Conservation (phyloP, 1,140 invertebrate genomes). For the Oedothorax gibbosus region DNA sequence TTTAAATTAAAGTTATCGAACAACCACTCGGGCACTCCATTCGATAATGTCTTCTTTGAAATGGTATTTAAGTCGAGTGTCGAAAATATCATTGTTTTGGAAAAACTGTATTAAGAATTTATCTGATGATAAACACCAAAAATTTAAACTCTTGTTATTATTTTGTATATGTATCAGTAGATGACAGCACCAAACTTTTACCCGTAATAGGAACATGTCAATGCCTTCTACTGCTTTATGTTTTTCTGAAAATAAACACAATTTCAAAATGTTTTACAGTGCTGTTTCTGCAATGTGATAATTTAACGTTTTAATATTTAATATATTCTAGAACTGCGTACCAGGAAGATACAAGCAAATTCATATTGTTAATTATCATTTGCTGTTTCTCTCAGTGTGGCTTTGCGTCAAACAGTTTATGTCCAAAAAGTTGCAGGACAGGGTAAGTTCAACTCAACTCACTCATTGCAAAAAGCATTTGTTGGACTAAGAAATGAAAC, state of each 20-base stretch:
- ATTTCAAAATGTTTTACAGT: not conserved
- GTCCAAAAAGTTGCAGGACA: constrained; percentile 72
- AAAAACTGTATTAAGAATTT: too few species aligned
- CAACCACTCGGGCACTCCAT: too few species aligned
- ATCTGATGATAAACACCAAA: not conserved
- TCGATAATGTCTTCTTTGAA: too few species aligned
- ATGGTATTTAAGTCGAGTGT: too few species aligned
- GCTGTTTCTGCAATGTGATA: not conserved
- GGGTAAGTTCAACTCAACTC: constrained; percentile 9
- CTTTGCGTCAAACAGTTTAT: constrained; percentile 85
- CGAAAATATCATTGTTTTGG: too few species aligned
- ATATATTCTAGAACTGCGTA: constrained; percentile 45
- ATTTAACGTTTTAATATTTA: not conserved
- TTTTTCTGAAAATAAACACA: not conserved
- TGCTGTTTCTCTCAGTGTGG: constrained; percentile 85
- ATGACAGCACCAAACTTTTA: not conserved
- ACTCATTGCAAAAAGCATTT: not conserved
- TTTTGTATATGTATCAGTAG: not conserved
- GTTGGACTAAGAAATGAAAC: too few species aligned
- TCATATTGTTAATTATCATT: constrained; percentile 88
- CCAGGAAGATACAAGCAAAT: constrained; percentile 80
- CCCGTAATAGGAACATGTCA: not conserved
- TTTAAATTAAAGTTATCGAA: too few species aligned
- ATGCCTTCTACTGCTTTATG: not conserved
- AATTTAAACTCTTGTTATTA: too few species aligned